A percentile compares a stretch with the other conserved stretches of the same genome.
Conservation (phyloP, 2,797 vertebrate species). For the Anableps anableps region DNA sequence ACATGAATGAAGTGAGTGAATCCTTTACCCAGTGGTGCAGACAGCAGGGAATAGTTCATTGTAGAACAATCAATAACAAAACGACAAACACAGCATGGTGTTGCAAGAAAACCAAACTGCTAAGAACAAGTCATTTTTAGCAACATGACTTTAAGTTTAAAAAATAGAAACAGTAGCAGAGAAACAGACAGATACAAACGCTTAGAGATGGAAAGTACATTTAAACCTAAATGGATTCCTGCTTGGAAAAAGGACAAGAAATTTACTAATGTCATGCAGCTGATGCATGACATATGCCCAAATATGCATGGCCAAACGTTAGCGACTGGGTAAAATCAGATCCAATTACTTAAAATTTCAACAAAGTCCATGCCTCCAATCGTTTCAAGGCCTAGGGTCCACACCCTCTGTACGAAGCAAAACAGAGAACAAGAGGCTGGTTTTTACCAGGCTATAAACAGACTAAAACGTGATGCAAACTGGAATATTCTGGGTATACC, state of each 20-base stretch:
- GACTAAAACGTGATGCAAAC: too few species aligned
- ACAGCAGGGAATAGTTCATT: conserved; percentile 28
- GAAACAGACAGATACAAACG: conserved; percentile 10
- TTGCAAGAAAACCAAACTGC: conserved; percentile 31
- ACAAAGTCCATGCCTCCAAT: too few species aligned
- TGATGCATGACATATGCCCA: too few species aligned
- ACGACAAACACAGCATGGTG: conserved; percentile 36
- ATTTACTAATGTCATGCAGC: not conserved
- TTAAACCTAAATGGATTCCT: not conserved
- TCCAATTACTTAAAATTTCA: too few species aligned
- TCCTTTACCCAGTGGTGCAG: conserved; percentile 11
- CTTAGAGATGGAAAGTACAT: not conserved
- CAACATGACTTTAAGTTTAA: conserved; percentile 19
- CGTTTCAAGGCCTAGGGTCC: too few species aligned
- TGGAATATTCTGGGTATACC: too few species aligned
- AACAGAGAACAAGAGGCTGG: too few species aligned
- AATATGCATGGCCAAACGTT: too few species aligned
- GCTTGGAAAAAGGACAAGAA: not conserved
- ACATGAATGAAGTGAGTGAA: conserved; percentile 30
- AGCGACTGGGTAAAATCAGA: too few species aligned
- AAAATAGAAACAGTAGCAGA: conserved; percentile 24
- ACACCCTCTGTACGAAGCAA: too few species aligned
- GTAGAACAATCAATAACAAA: conserved; percentile 57
- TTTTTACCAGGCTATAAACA: too few species aligned
- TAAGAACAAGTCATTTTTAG: conserved; percentile 44